Evolutionary conservation across 2,113 vertebrate genomes (phyloP).

Genomic region (Monarcha castaneiventris): DNA sequence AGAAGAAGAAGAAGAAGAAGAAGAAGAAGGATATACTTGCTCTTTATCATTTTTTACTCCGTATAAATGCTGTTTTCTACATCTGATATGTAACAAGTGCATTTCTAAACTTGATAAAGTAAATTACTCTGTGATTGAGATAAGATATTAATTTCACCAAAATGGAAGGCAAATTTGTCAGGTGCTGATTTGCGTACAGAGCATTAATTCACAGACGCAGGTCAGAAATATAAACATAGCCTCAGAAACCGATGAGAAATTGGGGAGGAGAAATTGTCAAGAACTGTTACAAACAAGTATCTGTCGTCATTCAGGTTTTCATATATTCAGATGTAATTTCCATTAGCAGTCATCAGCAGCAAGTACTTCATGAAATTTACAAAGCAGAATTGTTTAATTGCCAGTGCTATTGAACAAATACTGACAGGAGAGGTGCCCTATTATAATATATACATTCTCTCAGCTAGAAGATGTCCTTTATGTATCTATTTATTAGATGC

Average conservation of each 20-base stretch:
- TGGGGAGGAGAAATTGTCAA: not conserved
- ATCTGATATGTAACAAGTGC: not conserved
- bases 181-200: not conserved
- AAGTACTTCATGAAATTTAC: not conserved
- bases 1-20: not conserved
- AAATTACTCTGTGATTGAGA: not conserved
- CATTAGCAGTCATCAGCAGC: not conserved
- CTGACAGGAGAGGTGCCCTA: not conserved
- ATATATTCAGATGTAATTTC: not conserved
- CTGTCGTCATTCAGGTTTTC: not conserved
- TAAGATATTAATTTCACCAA: not conserved
- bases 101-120: not conserved
- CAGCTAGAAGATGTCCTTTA: not conserved
- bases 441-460: not conserved
- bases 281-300: not conserved
- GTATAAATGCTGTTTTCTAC: not conserved
- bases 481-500: not conserved
- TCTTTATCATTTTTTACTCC: not conserved
- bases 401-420: not conserved
- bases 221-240: not conserved
- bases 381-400: not conserved
- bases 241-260: not conserved
- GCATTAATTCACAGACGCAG: not conserved
- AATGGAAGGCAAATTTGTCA: not conserved
- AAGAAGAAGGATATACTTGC: not conserved